A percentile compares a stretch with the other conserved stretches of the same genome.
Conservation (phyloP, 2,113 vertebrate species). For the Anguilla japonica region DNA sequence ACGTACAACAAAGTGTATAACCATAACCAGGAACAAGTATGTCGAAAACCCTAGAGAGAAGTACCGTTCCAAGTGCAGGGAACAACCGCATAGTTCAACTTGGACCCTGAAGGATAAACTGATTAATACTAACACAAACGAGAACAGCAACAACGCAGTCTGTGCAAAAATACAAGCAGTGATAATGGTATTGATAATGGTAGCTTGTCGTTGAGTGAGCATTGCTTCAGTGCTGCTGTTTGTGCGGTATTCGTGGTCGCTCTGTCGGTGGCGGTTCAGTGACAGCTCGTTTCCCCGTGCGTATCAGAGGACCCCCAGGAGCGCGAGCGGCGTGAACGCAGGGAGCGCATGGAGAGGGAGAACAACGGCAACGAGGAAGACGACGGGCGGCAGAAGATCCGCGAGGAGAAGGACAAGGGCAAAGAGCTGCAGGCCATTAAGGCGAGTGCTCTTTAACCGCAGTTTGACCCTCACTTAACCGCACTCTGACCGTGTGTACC, state of each 20-base stretch:
- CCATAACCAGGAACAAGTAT: too few species aligned
- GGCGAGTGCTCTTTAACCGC: constrained; percentile 57
- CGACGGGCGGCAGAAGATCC: constrained; percentile 89
- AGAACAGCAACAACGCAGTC: too few species aligned
- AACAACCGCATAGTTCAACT: too few species aligned
- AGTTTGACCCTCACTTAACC: neutral
- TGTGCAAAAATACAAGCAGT: too few species aligned
- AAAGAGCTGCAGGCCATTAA: constrained; percentile 96
- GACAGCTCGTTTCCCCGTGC: neutral
- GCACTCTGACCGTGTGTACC: neutral
- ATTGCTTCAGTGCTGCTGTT: neutral
- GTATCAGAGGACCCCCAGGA: constrained; percentile 94
- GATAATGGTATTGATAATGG: too few species aligned
- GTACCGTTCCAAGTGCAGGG: too few species aligned
- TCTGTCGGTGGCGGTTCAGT: neutral
- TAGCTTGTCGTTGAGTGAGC: too few species aligned
- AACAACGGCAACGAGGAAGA: constrained; percentile 93
- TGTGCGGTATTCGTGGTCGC: too few species aligned
- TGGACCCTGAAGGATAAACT: too few species aligned
- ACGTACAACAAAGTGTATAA: too few species aligned
- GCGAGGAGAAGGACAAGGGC: constrained; percentile 95
- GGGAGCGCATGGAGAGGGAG: constrained; percentile 92
- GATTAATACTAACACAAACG: too few species aligned
- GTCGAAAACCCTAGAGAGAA: too few species aligned
- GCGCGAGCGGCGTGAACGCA: constrained; percentile 84